phyloP scores from a whole-genome alignment of 2,888 invertebrate species.

The Stenchaetothrips biformis region DNA sequence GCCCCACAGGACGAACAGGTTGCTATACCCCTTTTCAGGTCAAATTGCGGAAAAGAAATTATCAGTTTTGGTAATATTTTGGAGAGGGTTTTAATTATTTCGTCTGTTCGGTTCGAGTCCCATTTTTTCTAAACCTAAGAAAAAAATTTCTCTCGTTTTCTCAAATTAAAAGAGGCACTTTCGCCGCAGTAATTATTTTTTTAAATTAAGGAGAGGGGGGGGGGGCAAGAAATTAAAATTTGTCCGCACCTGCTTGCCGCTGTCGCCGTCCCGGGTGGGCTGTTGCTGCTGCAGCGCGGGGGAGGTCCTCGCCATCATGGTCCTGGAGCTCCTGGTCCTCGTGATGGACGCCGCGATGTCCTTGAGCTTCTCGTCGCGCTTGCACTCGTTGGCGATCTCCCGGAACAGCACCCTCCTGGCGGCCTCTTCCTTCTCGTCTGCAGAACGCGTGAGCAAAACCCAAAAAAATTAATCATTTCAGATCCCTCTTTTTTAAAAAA shows the following conservation, averaged over 20 bases:
- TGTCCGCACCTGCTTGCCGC: slow-evolving; percentile 38
- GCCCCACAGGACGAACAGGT: too few species aligned
- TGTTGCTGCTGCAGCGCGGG: slow-evolving; percentile 35
- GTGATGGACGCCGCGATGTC: slow-evolving; percentile 81
- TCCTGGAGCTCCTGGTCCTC: slow-evolving; percentile 57
- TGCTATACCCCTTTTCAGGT: background rate
- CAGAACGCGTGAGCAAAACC: background rate
- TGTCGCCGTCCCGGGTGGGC: slow-evolving; percentile 40
- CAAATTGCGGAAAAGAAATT: background rate
- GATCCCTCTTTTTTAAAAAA: too few species aligned
- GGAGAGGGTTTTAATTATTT: background rate
- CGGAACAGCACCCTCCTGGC: slow-evolving; percentile 52
- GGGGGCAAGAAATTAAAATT: too few species aligned
- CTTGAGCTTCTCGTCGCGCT: slow-evolving; percentile 67
- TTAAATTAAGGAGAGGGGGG: too few species aligned
- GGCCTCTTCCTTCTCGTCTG: slow-evolving; percentile 40
- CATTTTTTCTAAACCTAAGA: background rate
- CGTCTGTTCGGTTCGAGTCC: too few species aligned
- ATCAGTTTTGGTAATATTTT: background rate
- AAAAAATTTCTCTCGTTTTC: background rate
- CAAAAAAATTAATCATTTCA: background rate
- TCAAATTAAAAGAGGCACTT: background rate
- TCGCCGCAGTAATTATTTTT: background rate
- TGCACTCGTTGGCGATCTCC: slow-evolving; percentile 46
- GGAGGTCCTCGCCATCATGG: slow-evolving; percentile 46